Evolutionary conservation across 2,888 invertebrate genomes (phyloP).

Genomic region (Cyclophora albipunctata): DNA sequence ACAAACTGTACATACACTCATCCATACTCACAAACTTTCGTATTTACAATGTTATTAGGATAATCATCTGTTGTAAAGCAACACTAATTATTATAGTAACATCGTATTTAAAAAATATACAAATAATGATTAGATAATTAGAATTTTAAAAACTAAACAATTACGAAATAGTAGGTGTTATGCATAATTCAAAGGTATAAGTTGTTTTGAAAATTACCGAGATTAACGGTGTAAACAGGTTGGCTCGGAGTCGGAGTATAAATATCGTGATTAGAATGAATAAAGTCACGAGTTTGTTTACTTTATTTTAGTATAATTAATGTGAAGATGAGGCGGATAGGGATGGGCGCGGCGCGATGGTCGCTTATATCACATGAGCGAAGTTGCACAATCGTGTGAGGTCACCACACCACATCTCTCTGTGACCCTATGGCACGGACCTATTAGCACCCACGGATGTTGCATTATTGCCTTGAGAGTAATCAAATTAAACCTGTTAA

Average conservation of each 20-base stretch:
- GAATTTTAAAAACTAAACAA: constrained; percentile 9
- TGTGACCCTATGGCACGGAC: constrained; percentile 37
- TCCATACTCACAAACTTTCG: no score
- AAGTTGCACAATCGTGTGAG: constrained; percentile 32
- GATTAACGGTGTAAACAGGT: constrained; percentile 26
- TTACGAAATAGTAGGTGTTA: constrained; percentile 11
- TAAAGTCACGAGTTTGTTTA: constrained; percentile 15
- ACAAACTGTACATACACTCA: no score
- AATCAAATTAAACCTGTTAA: constrained; percentile 13
- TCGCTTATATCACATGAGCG: constrained; percentile 15
- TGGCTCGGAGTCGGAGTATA: constrained; percentile 12
- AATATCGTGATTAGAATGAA: constrained; percentile 10
- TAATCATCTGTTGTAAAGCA: constrained; percentile 18
- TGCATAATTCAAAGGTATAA: constrained; percentile 11
- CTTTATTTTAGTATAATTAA: constrained; percentile 8
- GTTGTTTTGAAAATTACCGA: constrained; percentile 6
- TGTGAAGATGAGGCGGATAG: constrained; percentile 10
- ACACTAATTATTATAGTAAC: constrained; percentile 13
- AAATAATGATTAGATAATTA: constrained; percentile 17
- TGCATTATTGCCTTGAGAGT: constrained; percentile 6
- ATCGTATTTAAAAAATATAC: constrained; percentile 21
- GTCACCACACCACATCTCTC: constrained; percentile 23
- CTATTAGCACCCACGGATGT: constrained; percentile 28
- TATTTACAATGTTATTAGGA: no score
- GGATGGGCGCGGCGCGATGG: constrained; percentile 8